Evolutionary conservation across 2,113 vertebrate species (phyloP), one percentile per base, ranked within the genome.

Genomic region (Nanger granti): DNA sequence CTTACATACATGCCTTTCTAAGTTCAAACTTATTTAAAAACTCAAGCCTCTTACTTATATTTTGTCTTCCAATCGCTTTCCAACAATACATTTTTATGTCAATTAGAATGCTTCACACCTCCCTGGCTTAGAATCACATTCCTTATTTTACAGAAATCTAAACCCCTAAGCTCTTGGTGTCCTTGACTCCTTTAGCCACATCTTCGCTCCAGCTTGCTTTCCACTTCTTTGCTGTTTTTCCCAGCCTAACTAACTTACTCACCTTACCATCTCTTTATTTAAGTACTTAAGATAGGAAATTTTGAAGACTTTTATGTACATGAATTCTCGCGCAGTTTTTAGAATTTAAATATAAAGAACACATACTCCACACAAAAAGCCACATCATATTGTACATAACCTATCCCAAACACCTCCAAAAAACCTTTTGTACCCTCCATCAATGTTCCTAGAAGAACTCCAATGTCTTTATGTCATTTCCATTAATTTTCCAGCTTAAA

Each of bases 101-200:
- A 91, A n/a, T 52, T 94, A 85, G 44, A 94, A 93, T 62, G 82
- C 69, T 93, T 34, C 52, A 84, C 20, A 62, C 1, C 3, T 57
- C 8, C n/a, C 37, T 69, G 24, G 11, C 14, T 86, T 91, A 28
- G 28, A 93, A 76, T 82, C 47, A 76, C n/a, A 96, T 93, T 5
- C 10, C 55, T 92, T 94, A 95, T 69, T 93, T 87, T 87, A 94
- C 1, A 95, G 59, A 89, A 86, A 82, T 91, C 80, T 31, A 93
- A 88, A 93, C 22, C 18, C 44, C n/a, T 80, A 93, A 91, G 24
- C 15, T 24, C 73, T 28, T 83, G 24, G 41, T 11, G 4, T 93
- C 49, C 28, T 89, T 94, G 29, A 55, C 60, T 12, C 5, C 29
- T 73, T 94, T 91, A 91, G n/a, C 10, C 18, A 62, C 29, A 90